Conservation (phyloP, 2,888 invertebrate genomes). For the Rugalucina vietnamica region DNA sequence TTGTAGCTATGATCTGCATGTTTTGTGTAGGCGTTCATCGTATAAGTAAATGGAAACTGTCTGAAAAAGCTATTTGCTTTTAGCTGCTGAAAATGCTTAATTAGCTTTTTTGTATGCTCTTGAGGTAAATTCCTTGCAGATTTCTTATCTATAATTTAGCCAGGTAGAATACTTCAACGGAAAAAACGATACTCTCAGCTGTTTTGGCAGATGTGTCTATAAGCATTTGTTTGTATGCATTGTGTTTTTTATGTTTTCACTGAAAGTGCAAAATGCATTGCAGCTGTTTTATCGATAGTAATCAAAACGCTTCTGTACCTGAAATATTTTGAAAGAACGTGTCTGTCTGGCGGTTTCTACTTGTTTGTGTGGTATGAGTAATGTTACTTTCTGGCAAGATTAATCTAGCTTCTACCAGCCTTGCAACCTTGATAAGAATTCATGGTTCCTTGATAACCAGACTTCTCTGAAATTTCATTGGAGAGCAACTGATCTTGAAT, state of each 20-base stretch:
- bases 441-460: conserved; percentile 7
- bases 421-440: conserved; percentile 3
- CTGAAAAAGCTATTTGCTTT: background rate
- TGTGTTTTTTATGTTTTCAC: background rate
- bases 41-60: too few relatives aligned
- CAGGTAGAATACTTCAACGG: background rate
- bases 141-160: background rate
- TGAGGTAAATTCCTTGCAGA: background rate
- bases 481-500: background rate
- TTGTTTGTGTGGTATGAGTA: background rate
- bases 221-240: background rate
- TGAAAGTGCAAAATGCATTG: background rate
- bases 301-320: background rate
- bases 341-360: background rate
- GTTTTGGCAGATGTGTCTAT: background rate
- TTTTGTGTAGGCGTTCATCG: too few relatives aligned
- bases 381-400: background rate
- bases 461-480: conserved; percentile 11
- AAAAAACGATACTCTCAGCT: background rate
- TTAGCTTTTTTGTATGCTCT: background rate
- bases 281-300: background rate
- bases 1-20: background rate
- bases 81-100: background rate
- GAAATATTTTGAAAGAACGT: background rate
- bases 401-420: background rate